phyloP scores from a whole-genome alignment of 2,888 invertebrate species.

The Lathronympha strigana region DNA sequence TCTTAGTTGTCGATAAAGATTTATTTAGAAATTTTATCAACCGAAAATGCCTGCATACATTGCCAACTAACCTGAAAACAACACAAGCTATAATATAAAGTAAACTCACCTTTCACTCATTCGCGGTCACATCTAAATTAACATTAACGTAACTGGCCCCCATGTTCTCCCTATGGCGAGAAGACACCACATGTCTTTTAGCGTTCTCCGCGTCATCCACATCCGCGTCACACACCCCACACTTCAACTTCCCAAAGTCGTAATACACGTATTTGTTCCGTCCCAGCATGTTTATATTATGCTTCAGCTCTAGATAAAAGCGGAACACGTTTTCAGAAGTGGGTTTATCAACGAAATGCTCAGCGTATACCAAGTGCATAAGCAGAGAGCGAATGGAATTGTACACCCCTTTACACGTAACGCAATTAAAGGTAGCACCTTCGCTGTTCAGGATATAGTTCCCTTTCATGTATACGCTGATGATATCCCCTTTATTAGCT shows the following conservation, averaged over 20 bases:
- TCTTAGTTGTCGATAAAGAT: too few relatives aligned
- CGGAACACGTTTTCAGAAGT: conserved; percentile 71
- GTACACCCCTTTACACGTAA: conserved; percentile 64
- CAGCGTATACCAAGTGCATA: conserved; percentile 71
- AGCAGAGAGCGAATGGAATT: conserved; percentile 71
- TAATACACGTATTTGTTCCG: conserved; percentile 76
- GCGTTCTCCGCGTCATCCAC: conserved; percentile 72
- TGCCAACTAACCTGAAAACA: too few relatives aligned
- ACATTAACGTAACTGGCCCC: conserved; percentile 75
- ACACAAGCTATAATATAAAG: too few relatives aligned
- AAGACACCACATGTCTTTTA: conserved; percentile 72
- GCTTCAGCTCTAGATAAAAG: conserved; percentile 76
- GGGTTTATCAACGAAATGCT: conserved; percentile 67
- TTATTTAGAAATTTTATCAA: too few relatives aligned
- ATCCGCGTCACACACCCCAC: conserved; percentile 73
- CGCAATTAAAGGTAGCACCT: conserved; percentile 67
- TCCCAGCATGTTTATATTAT: conserved; percentile 73
- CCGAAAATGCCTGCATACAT: too few relatives aligned
- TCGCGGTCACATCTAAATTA: conserved; percentile 62
- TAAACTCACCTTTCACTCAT: conserved; percentile 65
- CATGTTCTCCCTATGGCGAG: conserved; percentile 75
- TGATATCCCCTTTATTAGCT: conserved; percentile 69
- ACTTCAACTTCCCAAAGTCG: conserved; percentile 70
- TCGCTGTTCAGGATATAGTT: conserved; percentile 71
- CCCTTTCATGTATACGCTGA: conserved; percentile 75